These are phyloP conservation scores for Leucoptera coffeella DNA, from an alignment of 2,888 invertebrate species.

Conservation along the genomic window DNA sequence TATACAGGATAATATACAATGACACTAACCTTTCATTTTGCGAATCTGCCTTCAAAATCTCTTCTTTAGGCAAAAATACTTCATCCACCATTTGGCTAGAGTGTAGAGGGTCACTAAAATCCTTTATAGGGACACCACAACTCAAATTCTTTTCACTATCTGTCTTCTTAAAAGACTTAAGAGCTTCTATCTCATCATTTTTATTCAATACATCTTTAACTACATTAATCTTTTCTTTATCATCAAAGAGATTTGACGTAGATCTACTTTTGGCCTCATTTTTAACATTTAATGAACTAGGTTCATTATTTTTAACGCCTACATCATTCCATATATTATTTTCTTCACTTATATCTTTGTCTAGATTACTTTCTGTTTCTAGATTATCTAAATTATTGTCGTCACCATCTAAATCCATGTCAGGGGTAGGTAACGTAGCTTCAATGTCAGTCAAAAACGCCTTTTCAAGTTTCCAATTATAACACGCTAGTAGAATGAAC, in stretches of 20 bases:
- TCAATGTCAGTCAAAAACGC: slow-evolving; percentile 87
- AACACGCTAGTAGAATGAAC: slow-evolving; percentile 76
- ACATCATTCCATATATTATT: slow-evolving; percentile 7
- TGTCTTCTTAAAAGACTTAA: slow-evolving; percentile 11
- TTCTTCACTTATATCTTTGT: slow-evolving; percentile 6
- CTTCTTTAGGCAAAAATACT: slow-evolving; percentile 36
- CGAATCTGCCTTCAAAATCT: slow-evolving; percentile 27
- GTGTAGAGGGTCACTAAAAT: slow-evolving; percentile 80
- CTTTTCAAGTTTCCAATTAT: slow-evolving; percentile 89
- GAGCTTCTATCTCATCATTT: background rate
- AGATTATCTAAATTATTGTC: slow-evolving; percentile 4
- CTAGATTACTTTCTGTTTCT: background rate
- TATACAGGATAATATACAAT: too few relatives aligned
- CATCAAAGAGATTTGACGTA: too few relatives aligned
- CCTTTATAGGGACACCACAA: slow-evolving; percentile 56
- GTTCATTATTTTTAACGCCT: slow-evolving; percentile 4
- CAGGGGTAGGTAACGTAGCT: slow-evolving; percentile 34
- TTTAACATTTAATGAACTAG: background rate
- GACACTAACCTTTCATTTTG: slow-evolving; percentile 33
- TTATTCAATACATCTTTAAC: too few relatives aligned
- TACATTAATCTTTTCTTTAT: too few relatives aligned
- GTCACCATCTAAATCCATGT: slow-evolving; percentile 29
- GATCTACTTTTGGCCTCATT: too few relatives aligned
- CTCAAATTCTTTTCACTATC: slow-evolving; percentile 33
- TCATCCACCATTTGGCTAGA: slow-evolving; percentile 40